Evolutionary conservation across 2,113 vertebrate species (phyloP).

Genomic region (Aspiorhynchus laticeps): DNA sequence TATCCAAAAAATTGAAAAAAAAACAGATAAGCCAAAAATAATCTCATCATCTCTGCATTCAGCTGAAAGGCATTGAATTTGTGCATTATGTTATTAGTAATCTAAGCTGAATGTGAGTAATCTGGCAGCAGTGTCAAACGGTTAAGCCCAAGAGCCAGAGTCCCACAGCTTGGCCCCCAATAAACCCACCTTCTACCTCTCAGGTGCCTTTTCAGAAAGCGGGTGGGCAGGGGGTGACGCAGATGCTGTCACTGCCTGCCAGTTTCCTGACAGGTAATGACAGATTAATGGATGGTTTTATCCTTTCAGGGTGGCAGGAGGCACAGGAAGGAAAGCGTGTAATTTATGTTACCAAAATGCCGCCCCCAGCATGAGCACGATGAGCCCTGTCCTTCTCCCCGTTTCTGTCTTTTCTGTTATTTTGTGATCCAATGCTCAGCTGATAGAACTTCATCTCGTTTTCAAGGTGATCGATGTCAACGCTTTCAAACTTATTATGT

Average conservation of each 20-base stretch:
- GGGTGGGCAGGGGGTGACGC: background rate
- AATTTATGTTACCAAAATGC: conserved; percentile 68
- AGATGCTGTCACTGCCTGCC: conserved; percentile 63
- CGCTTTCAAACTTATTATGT: conserved; percentile 47
- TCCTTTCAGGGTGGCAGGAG: conserved; percentile 61
- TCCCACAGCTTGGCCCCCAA: conserved; percentile 4
- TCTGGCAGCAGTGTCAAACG: conserved; percentile 16
- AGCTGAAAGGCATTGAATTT: background rate
- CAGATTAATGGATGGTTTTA: conserved; percentile 71
- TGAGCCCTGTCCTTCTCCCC: conserved; percentile 16
- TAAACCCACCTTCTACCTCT: conserved; percentile 24
- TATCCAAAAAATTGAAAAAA: background rate
- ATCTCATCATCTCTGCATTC: conserved; percentile 16
- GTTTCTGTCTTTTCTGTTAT: conserved; percentile 5
- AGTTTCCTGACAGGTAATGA: conserved; percentile 68
- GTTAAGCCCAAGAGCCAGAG: conserved; percentile 5
- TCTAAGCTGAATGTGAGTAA: background rate
- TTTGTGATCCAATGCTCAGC: background rate
- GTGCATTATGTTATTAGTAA: conserved; percentile 5
- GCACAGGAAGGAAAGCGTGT: conserved; percentile 58
- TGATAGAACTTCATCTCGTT: conserved; percentile 41
- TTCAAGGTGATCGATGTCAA: conserved; percentile 44
- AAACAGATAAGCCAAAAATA: conserved; percentile 13
- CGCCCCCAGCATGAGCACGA: conserved; percentile 45
- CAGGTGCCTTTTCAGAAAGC: background rate